phyloP scores from a whole-genome alignment of 1,140 invertebrate species.

The Manduca sexta region DNA sequence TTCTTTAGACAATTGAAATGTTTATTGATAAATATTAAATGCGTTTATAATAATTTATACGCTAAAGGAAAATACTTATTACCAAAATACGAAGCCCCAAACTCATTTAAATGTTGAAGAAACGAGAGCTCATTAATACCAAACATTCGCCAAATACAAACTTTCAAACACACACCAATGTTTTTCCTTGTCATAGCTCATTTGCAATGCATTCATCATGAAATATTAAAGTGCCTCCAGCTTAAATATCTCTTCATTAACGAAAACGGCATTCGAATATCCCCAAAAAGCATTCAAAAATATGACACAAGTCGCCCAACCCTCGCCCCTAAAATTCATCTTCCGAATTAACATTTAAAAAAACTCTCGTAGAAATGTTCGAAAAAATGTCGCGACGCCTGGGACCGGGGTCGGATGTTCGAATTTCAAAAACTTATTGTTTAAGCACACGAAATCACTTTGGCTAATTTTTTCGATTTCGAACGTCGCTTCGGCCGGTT shows the following conservation, averaged over 20 bases:
- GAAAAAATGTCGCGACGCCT: conserved; percentile 24
- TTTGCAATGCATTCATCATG: too few species aligned
- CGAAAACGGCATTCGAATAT: background rate
- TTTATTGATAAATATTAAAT: too few species aligned
- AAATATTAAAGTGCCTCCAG: too few species aligned
- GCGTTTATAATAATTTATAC: too few species aligned
- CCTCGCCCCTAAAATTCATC: conserved; percentile 35
- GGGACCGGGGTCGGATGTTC: conserved; percentile 18
- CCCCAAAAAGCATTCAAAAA: conserved; percentile 2
- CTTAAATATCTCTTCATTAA: conserved; percentile 2
- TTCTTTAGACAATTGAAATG: too few species aligned
- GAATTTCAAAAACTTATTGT: background rate
- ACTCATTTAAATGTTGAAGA: too few species aligned
- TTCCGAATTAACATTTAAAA: conserved; percentile 43
- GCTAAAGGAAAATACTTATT: too few species aligned
- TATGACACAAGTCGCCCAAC: background rate
- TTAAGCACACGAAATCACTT: background rate
- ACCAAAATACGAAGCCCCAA: too few species aligned
- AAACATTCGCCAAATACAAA: too few species aligned
- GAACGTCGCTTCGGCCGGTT: background rate
- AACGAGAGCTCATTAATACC: too few species aligned
- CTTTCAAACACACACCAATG: too few species aligned
- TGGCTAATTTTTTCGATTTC: conserved; percentile 14
- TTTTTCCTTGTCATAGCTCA: too few species aligned
- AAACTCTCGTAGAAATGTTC: conserved; percentile 30